A percentile compares a stretch with the other conserved stretches of the same genome.
phyloP scores from a whole-genome alignment of 2,888 invertebrate genomes.

The Ennomos erosarius region DNA sequence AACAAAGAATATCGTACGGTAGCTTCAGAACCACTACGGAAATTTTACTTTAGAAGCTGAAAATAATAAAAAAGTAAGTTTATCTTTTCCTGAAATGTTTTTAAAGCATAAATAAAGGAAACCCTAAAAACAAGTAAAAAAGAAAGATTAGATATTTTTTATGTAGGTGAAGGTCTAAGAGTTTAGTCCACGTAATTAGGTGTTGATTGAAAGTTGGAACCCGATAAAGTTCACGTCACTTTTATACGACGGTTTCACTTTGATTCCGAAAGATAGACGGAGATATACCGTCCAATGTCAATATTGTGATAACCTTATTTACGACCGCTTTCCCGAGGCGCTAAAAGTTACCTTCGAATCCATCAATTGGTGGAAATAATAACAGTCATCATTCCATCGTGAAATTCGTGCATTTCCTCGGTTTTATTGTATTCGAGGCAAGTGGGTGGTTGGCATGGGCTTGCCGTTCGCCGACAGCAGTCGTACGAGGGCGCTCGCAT shows the following conservation, averaged over 20 bases:
- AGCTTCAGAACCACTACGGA: no score
- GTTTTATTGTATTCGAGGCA: constrained; percentile 52
- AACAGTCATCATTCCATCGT: constrained; percentile 52
- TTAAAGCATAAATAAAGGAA: no score
- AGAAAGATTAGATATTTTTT: no score
- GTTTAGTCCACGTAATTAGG: no score
- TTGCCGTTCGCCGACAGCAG: constrained; percentile 52
- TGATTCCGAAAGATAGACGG: constrained; percentile 19
- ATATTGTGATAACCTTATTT: constrained; percentile 37
- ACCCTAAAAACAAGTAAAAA: no score
- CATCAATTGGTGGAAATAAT: constrained; percentile 55
- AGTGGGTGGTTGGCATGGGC: constrained; percentile 38
- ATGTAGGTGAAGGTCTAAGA: no score
- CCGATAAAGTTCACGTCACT: constrained; percentile 8
- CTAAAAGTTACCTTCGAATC: constrained; percentile 42
- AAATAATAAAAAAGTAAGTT: no score
- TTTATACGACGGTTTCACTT: constrained; percentile 14
- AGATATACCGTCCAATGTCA: constrained; percentile 30
- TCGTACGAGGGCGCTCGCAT: constrained; percentile 73
- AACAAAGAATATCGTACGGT: no score
- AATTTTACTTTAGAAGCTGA: no score
- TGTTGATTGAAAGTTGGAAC: no score
- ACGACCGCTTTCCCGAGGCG: constrained; percentile 29
- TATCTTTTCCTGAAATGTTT: no score
- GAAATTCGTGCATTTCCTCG: constrained; percentile 66